These are phyloP conservation scores for Ara ararauna DNA, from an alignment of 2,797 vertebrate genomes.

Conservation along the genomic window DNA sequence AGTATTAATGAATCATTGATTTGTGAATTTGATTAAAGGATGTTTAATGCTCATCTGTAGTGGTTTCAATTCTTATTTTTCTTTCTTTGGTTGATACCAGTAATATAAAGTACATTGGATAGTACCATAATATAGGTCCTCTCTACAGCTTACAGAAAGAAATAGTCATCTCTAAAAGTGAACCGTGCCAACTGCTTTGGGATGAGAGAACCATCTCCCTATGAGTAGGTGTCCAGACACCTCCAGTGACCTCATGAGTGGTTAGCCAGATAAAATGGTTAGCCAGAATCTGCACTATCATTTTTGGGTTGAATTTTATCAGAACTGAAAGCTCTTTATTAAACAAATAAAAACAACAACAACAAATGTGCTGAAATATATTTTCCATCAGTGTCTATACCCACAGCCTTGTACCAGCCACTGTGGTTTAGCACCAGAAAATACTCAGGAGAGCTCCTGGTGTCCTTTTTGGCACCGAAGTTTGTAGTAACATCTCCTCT, in stretches of 20 bases:
- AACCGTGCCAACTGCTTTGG: background rate
- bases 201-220: background rate
- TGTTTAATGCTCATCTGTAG: background rate
- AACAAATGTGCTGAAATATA: fast-evolving
- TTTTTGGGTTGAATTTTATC: background rate
- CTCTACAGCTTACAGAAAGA: background rate
- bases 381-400: background rate
- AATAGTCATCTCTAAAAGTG: background rate
- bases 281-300: background rate
- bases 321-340: background rate
- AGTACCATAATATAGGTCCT: background rate
- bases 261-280: background rate
- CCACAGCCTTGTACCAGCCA: no score
- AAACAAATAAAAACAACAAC: background rate
- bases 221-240: background rate
- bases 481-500: background rate
- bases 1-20: background rate
- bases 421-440: background rate
- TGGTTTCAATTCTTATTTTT: background rate
- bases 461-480: background rate
- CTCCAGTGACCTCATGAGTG: background rate
- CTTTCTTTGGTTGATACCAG: background rate
- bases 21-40: fast-evolving
- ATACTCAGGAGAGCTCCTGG: background rate
- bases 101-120: background rate